Evolutionary conservation across 2,113 vertebrate genomes (phyloP).

Genomic region (Sinocyclocheilus anophthalmus): DNA sequence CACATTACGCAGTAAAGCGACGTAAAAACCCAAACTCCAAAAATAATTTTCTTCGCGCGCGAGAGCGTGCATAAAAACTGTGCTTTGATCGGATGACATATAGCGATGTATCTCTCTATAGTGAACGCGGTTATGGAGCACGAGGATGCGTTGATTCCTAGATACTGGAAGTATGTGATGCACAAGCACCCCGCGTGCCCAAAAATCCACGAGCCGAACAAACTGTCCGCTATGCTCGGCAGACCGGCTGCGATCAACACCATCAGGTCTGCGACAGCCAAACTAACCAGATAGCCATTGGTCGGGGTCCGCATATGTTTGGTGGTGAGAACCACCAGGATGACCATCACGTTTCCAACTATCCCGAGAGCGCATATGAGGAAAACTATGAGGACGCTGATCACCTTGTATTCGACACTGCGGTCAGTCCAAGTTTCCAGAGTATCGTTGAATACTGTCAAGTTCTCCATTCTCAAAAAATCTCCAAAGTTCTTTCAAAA

Average conservation of each 20-base stretch:
- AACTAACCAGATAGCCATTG: constrained; percentile 97
- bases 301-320: constrained; percentile 98
- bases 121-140: constrained; percentile 97
- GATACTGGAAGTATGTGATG: constrained; percentile 94
- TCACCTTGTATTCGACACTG: constrained; percentile 85
- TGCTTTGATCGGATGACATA: constrained; percentile 96
- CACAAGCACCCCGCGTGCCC: constrained; percentile 87
- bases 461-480: constrained; percentile 83
- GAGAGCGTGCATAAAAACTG: constrained; percentile 94
- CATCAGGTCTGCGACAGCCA: constrained; percentile 92
- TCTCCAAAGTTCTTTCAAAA: too few species aligned
- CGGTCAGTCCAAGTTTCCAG: constrained; percentile 75
- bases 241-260: constrained; percentile 90
- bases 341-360: constrained; percentile 93
- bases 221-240: constrained; percentile 87
- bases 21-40: constrained; percentile 90
- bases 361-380: constrained; percentile 88
- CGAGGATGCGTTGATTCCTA: constrained; percentile 95
- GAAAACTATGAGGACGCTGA: constrained; percentile 84
- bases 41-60: constrained; percentile 93
- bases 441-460: constrained; percentile 78
- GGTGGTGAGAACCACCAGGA: constrained; percentile 92
- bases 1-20: constrained; percentile 94
- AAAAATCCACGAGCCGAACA: constrained; percentile 90
- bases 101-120: constrained; percentile 94